Conservation (phyloP, 2,888 invertebrate species). For the Clivina fossor region DNA sequence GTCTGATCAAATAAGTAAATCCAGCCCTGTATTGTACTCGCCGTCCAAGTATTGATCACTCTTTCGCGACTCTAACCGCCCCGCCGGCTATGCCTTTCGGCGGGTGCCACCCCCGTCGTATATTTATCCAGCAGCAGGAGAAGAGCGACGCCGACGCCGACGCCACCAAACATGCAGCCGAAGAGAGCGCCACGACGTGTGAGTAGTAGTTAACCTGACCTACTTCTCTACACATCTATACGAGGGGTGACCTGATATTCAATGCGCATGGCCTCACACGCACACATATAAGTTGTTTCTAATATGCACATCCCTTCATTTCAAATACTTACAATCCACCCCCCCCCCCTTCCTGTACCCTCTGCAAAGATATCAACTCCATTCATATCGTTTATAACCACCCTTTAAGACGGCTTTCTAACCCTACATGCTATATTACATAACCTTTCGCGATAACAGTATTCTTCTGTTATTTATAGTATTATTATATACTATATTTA, state of each 20-base stretch:
- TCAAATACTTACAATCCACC: too few relatives aligned
- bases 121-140: not conserved
- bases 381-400: too few relatives aligned
- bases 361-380: not conserved
- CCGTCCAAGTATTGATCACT: constrained; percentile 18
- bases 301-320: not conserved
- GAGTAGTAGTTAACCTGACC: constrained; percentile 28
- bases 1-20: not conserved
- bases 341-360: not conserved
- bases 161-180: too few relatives aligned
- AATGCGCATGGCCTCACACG: constrained; percentile 8
- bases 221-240: constrained; percentile 12
- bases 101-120: not conserved
- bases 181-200: too few relatives aligned
- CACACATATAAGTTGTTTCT: not conserved
- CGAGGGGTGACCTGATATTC: constrained; percentile 26
- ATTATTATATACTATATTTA: too few relatives aligned
- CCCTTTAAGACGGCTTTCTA: too few relatives aligned
- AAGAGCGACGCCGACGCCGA: too few relatives aligned
- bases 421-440: too few relatives aligned
- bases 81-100: not conserved
- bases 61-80: not conserved
- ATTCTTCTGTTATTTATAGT: too few relatives aligned
- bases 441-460: too few relatives aligned
- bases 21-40: not conserved